phyloP scores from a whole-genome alignment of 2,888 invertebrate species.

The Dendrolimus houi region DNA sequence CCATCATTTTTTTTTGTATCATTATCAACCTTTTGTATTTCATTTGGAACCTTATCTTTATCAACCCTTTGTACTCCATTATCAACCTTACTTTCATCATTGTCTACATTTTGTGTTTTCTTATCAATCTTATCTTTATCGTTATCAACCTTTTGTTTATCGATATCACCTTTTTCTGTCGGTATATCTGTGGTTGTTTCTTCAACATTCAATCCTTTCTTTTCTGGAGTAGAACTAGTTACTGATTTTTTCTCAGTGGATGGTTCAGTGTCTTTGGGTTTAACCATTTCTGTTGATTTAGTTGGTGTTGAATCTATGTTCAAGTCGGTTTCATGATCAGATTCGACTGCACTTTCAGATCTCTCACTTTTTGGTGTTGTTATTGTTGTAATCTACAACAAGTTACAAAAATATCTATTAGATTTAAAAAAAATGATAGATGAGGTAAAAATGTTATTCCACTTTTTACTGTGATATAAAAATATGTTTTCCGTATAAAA shows the following conservation, averaged over 20 bases:
- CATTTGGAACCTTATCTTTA: not conserved
- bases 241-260: not conserved
- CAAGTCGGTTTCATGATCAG: constrained; percentile 35
- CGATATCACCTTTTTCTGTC: constrained; percentile 1
- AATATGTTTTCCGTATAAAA: no score
- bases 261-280: not conserved
- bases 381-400: constrained; percentile 50
- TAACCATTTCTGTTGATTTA: no score
- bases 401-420: no score
- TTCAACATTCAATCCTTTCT: not conserved
- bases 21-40: not conserved
- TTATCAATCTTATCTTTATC: not conserved
- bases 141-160: not conserved
- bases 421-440: no score
- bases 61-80: not conserved
- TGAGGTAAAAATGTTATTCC: no score
- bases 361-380: constrained; percentile 43
- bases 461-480: no score
- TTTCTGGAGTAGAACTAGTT: not conserved
- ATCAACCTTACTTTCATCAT: not conserved
- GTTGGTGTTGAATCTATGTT: constrained; percentile 13
- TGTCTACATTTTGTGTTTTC: not conserved
- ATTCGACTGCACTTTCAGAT: constrained; percentile 36
- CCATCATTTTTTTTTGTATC: not conserved
- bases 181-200: constrained; percentile 2